Evolutionary conservation across 1,140 invertebrate species (phyloP), one percentile per base, ranked within the genome.

Genomic region (Penaeus indicus): DNA sequence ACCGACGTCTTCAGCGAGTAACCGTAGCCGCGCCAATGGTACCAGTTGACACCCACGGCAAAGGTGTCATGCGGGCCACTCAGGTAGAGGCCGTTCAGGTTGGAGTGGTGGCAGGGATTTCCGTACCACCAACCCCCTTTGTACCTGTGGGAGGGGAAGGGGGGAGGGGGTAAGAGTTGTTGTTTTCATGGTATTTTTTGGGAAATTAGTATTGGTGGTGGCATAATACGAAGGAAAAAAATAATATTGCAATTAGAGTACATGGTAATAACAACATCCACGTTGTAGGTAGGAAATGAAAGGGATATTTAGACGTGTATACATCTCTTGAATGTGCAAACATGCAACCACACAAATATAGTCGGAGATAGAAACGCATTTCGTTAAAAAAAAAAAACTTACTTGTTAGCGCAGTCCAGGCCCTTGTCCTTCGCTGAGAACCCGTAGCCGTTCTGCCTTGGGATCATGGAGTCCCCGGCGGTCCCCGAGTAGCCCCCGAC

Each of bases 81-180:
- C 7, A 86, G 83, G 60, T 93, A 92, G 25, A 90, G 84, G 0
- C 93, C 93, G 80, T 93, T 93, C 13, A 93, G 91, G 86, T 93
- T 93, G 27, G 91, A 89, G 22, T 87, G 38, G 69, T 92, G 90
- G 83, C 93, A 93, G 54, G 54, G 54, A 32, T 81, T 87, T 0
- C 69, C 87, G 79, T 91, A 93, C 93, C 93, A 93, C 92, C 92
- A 93, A 10, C 90, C 93, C 22, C 92, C 93, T 42, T 91, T 7
- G 62, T 11, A 88, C 18, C 78, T 81, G 67, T 4, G 5, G 61
- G 32, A 16, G 10, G 22, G 18, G 25, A n/a, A 1, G n/a, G 64
- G n/a, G 47, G n/a, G 25, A 10, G n/a, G 11, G 32, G 11, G 10
- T 79, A 4, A 38, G n/a, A 3, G 18, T 22, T 38, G 3, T 69